These are phyloP conservation scores for Gulo gulo DNA, from an alignment of 2,113 vertebrate species.

Conservation along the genomic window DNA sequence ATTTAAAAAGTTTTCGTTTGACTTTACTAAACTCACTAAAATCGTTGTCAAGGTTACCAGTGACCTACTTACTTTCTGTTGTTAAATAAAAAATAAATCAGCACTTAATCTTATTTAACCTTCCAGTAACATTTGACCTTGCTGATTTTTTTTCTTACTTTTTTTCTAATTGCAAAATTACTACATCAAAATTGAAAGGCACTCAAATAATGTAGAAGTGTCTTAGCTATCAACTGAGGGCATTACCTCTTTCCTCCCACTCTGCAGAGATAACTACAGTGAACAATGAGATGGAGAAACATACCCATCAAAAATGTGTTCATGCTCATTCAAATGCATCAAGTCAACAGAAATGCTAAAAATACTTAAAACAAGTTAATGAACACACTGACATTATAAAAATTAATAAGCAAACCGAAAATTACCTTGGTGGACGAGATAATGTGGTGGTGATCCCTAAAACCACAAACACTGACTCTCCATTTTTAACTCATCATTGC, in stretches of 20 bases:
- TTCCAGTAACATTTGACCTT: not conserved
- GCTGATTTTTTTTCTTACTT: not conserved
- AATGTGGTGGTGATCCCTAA: not conserved
- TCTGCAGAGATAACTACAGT: not conserved
- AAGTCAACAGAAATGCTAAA: not conserved
- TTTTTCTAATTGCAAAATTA: not conserved
- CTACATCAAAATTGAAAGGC: not conserved
- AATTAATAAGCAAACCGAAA: not conserved
- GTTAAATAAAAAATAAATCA: not conserved
- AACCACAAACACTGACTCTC: not conserved
- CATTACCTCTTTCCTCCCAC: not conserved
- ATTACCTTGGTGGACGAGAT: not conserved
- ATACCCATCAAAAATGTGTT: not conserved
- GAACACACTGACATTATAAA: not conserved
- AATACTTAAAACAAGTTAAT: not conserved
- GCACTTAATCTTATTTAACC: not conserved
- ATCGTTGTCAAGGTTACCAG: not conserved
- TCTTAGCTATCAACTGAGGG: not conserved
- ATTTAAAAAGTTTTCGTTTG: not conserved
- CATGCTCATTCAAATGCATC: not conserved
- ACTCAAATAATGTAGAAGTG: not conserved
- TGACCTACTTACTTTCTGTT: not conserved
- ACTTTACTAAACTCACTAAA: not conserved
- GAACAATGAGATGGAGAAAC: no score
- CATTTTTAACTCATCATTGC: not conserved